phyloP scores from a whole-genome alignment of 2,888 invertebrate genomes.

The Theodoxus fluviatilis region DNA sequence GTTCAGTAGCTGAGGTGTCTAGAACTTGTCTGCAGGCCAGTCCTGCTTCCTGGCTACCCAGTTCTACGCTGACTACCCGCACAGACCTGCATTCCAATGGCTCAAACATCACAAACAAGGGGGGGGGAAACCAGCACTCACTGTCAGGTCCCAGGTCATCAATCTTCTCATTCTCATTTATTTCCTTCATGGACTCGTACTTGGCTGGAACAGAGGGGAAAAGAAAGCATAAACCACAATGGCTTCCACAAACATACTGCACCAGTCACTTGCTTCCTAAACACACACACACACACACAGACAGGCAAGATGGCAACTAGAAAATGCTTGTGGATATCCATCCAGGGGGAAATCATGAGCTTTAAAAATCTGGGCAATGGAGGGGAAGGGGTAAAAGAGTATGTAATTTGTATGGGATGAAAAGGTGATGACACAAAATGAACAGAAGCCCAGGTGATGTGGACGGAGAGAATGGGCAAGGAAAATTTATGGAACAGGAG shows the following conservation, averaged over 20 bases:
- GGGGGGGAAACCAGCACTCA: constrained; percentile 20
- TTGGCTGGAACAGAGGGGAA: constrained; percentile 43
- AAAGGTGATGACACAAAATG: neutral
- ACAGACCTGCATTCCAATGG: too few relatives aligned
- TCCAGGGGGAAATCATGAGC: too few relatives aligned
- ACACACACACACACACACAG: neutral
- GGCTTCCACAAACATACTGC: too few relatives aligned
- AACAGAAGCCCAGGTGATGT: neutral
- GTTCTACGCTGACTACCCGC: too few relatives aligned
- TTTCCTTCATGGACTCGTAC: constrained; percentile 54
- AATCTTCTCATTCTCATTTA: constrained; percentile 44
- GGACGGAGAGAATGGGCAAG: neutral
- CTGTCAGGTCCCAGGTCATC: constrained; percentile 31
- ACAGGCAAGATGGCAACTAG: neutral
- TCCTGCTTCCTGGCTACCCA: too few relatives aligned
- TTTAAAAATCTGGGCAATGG: neutral
- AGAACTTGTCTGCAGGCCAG: too few relatives aligned
- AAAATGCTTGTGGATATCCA: neutral
- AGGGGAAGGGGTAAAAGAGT: neutral
- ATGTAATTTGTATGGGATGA: neutral
- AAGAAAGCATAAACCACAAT: too few relatives aligned
- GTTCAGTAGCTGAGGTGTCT: too few relatives aligned
- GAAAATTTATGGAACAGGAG: neutral
- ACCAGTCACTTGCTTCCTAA: neutral
- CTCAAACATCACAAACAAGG: too few relatives aligned